A percentile compares a stretch with the other conserved stretches of the same genome.
Conservation (phyloP, 2,113 vertebrate species). For the Salvelinus sp. region DNA sequence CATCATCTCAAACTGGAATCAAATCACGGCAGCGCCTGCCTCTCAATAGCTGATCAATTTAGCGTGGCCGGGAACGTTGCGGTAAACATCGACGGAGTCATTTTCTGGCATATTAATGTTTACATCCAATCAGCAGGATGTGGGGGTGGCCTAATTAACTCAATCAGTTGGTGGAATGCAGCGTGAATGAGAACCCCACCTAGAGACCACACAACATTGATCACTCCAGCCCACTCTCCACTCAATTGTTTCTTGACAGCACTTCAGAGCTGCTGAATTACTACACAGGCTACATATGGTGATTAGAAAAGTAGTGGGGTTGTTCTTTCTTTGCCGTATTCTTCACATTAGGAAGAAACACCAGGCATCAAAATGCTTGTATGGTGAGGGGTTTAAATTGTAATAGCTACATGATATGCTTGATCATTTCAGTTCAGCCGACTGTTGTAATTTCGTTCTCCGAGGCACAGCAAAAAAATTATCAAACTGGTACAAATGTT, state of each 20-base stretch:
- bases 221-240: conserved; percentile 71
- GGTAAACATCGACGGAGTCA: conserved; percentile 72
- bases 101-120: conserved; percentile 80
- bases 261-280: conserved; percentile 73
- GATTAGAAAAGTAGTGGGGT: conserved; percentile 56
- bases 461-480: conserved; percentile 42
- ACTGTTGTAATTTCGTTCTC: conserved; percentile 53
- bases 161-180: conserved; percentile 73
- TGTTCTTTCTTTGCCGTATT: neutral
- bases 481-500: conserved; percentile 57
- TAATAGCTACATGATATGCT: conserved; percentile 4
- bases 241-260: conserved; percentile 75
- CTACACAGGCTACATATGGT: conserved; percentile 57
- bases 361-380: conserved; percentile 34
- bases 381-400: conserved; percentile 20
- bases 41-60: conserved; percentile 72
- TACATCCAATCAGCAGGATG: conserved; percentile 76
- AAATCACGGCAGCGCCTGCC: conserved; percentile 52
- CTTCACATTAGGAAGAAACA: conserved; percentile 37
- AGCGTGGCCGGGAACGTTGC: conserved; percentile 57
- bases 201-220: conserved; percentile 70
- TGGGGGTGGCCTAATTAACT: conserved; percentile 72
- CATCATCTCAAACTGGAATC: conserved; percentile 56
- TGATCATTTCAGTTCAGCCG: conserved; percentile 3
- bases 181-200: conserved; percentile 69